phyloP scores from a whole-genome alignment of 2,888 invertebrate genomes.

The Volucella inflata region DNA sequence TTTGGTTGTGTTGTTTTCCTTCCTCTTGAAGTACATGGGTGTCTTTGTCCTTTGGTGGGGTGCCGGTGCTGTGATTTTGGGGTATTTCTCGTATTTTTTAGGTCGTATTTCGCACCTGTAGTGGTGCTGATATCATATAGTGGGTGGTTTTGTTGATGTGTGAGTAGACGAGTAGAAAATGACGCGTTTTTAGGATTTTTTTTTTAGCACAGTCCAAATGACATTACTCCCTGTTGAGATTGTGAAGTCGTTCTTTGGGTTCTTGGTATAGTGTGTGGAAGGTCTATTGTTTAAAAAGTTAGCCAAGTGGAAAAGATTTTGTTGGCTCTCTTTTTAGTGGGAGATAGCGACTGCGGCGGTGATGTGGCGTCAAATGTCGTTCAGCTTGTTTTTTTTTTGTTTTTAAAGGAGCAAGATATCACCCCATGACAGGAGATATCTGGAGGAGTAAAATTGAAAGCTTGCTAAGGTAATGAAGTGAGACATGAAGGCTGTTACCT shows the following conservation, averaged over 20 bases:
- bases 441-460: constrained; percentile 59
- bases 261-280: neutral
- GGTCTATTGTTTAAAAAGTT: constrained; percentile 61
- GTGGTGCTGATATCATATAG: too few relatives aligned
- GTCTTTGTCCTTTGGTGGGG: neutral
- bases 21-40: neutral
- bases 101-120: constrained; percentile 9
- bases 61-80: constrained; percentile 42
- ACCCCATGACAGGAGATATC: constrained; percentile 45
- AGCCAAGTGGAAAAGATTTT: constrained; percentile 55
- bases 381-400: constrained; percentile 6
- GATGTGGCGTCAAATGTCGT: constrained; percentile 64
- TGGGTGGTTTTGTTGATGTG: constrained; percentile 12
- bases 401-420: constrained; percentile 15
- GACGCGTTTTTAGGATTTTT: constrained; percentile 13
- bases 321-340: constrained; percentile 3
- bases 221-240: constrained; percentile 41
- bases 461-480: constrained; percentile 66
- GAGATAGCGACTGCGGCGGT: constrained; percentile 1
- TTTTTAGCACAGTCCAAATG: constrained; percentile 23
- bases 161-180: neutral
- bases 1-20: constrained; percentile 12
- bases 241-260: constrained; percentile 19
- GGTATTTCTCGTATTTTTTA: constrained; percentile 8
- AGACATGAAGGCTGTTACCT: constrained; percentile 54